phyloP scores from a whole-genome alignment of 2,113 vertebrate genomes.

The Gorsachius goisagi region DNA sequence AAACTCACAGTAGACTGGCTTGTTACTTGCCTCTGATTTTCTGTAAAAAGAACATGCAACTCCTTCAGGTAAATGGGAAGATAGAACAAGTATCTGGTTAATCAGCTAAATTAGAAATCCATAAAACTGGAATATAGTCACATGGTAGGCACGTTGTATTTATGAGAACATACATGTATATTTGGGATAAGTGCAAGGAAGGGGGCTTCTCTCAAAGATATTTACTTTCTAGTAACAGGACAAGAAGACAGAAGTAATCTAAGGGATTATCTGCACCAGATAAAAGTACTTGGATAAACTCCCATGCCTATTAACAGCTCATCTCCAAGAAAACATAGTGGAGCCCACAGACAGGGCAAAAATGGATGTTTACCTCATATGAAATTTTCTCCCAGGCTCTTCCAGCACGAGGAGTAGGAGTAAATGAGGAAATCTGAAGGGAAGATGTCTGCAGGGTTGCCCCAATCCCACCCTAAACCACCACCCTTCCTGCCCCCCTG shows the following conservation, averaged over 20 bases:
- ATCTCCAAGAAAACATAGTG: conserved; percentile 23
- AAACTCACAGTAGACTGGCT: not conserved
- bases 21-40: not conserved
- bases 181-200: not conserved
- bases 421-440: not conserved
- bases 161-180: not conserved
- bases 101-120: not conserved
- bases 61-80: not conserved
- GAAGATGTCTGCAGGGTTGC: not conserved
- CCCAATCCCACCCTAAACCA: not conserved
- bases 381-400: not conserved
- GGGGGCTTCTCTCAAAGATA: not conserved
- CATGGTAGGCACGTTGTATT: not conserved
- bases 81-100: not conserved
- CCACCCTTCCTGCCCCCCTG: not conserved
- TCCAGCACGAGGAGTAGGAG: not conserved
- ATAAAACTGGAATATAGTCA: not conserved
- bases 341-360: not conserved
- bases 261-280: conserved; percentile 58
- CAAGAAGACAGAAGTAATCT: conserved; percentile 41
- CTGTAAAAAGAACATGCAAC: fast-evolving
- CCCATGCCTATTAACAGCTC: conserved; percentile 47
- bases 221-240: not conserved
- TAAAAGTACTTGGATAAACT: conserved; percentile 41
- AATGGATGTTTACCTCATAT: not conserved